phyloP scores from a whole-genome alignment of 2,113 vertebrate genomes.

The Ellobius talpinus region DNA sequence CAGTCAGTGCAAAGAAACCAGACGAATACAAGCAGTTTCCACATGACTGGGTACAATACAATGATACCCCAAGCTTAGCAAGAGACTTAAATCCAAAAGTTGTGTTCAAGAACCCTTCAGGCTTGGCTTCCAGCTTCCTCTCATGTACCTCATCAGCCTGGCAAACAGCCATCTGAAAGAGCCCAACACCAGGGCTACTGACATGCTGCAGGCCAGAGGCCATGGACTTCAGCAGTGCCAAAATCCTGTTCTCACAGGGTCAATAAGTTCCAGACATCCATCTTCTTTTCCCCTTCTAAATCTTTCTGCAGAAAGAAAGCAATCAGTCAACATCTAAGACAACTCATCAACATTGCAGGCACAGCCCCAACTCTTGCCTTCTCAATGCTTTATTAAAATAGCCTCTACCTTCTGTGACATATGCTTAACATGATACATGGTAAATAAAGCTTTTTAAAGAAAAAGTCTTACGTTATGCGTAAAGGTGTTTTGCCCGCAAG shows the following conservation, averaged over 20 bases:
- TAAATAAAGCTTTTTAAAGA: not conserved
- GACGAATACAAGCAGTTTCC: conserved; percentile 65
- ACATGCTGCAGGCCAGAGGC: conserved; percentile 26
- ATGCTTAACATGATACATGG: not conserved
- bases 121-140: conserved; percentile 58
- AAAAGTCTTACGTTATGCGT: not conserved
- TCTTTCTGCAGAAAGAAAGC: not conserved
- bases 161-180: conserved; percentile 36
- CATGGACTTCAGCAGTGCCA: not conserved
- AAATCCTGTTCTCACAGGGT: conserved; percentile 22
- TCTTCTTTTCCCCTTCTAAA: not conserved
- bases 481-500: not conserved
- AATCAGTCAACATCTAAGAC: not conserved
- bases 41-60: conserved; percentile 60
- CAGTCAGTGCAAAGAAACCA: conserved; percentile 59
- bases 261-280: conserved; percentile 32
- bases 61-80: conserved; percentile 40
- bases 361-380: not conserved
- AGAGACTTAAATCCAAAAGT: conserved; percentile 56
- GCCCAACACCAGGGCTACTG: conserved; percentile 11
- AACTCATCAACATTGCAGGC: not conserved
- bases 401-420: not conserved
- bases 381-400: not conserved
- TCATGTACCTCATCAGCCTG: conserved; percentile 46
- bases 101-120: conserved; percentile 62